Conservation (phyloP, 2,888 invertebrate species). For the Arctia plantaginis region DNA sequence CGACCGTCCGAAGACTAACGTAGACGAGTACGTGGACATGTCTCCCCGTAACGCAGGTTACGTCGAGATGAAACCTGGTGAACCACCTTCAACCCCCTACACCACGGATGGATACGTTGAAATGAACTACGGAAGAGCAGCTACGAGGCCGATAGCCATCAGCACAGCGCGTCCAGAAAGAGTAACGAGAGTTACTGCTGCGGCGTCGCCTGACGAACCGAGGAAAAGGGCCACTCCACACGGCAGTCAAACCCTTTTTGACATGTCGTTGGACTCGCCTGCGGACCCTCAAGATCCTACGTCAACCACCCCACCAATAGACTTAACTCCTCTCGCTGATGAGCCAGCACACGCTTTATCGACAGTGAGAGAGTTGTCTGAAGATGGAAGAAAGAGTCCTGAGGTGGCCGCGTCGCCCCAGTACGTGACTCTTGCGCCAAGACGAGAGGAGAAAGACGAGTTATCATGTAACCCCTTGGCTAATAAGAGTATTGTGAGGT, state of each 20-base stretch:
- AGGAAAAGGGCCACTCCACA: constrained; percentile 79
- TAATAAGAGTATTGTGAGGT: constrained; percentile 70
- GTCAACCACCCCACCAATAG: constrained; percentile 57
- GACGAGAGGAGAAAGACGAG: constrained; percentile 51
- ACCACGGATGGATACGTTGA: constrained; percentile 82
- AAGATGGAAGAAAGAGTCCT: constrained; percentile 62
- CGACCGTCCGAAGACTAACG: constrained; percentile 57
- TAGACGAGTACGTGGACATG: constrained; percentile 84
- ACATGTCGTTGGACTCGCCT: constrained; percentile 89
- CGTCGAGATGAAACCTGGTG: constrained; percentile 87
- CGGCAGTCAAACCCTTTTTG: constrained; percentile 89
- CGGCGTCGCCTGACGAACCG: constrained; percentile 63
- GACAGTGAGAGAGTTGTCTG: constrained; percentile 75
- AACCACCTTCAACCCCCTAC: constrained; percentile 40
- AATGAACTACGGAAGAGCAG: constrained; percentile 77
- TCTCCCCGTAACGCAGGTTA: constrained; percentile 83
- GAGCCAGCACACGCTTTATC: constrained; percentile 60
- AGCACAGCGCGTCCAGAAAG: constrained; percentile 63
- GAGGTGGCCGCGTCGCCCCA: constrained; percentile 71
- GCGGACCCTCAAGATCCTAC: constrained; percentile 86
- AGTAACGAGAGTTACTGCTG: constrained; percentile 37
- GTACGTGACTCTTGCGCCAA: constrained; percentile 81
- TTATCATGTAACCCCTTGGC: constrained; percentile 77
- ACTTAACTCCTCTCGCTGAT: constrained; percentile 50
- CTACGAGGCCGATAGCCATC: constrained; percentile 89